Evolutionary conservation across 1,140 invertebrate species (phyloP).

Genomic region (Trypoxylus dichotomus): DNA sequence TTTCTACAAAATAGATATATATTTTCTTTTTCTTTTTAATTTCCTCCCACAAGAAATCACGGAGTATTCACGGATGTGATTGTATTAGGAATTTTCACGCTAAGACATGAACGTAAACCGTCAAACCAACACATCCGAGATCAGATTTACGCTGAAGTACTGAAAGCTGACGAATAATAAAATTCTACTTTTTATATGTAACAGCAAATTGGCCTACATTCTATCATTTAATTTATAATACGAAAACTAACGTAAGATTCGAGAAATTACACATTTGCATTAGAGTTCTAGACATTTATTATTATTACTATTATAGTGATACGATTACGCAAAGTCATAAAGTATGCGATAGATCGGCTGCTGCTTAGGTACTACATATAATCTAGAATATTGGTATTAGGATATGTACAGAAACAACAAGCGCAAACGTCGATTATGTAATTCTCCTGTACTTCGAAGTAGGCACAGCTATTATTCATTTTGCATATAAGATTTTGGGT

Average conservation of each 20-base stretch:
- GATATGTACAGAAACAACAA: background rate
- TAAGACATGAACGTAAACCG: too few species aligned
- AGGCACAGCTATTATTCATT: background rate
- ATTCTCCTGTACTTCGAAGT: background rate
- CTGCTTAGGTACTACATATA: background rate
- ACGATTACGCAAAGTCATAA: background rate
- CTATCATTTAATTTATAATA: background rate
- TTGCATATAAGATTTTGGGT: conserved; percentile 3
- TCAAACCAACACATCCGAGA: too few species aligned
- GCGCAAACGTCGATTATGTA: background rate
- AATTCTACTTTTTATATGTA: background rate
- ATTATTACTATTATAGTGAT: background rate
- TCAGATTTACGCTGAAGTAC: too few species aligned
- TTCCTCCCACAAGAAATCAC: too few species aligned
- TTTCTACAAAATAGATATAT: too few species aligned
- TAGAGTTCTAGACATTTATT: background rate
- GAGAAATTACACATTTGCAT: background rate
- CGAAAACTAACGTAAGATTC: background rate
- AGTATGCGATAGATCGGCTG: background rate
- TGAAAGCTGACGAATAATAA: too few species aligned
- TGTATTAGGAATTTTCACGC: too few species aligned
- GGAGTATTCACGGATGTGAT: too few species aligned
- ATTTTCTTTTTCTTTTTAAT: too few species aligned
- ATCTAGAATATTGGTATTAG: background rate
- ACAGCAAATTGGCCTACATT: background rate